A percentile compares a stretch with the other conserved stretches of the same genome.
These are phyloP conservation scores for Ellobius talpinus DNA, from an alignment of 2,113 vertebrate species.

Conservation along the genomic window DNA sequence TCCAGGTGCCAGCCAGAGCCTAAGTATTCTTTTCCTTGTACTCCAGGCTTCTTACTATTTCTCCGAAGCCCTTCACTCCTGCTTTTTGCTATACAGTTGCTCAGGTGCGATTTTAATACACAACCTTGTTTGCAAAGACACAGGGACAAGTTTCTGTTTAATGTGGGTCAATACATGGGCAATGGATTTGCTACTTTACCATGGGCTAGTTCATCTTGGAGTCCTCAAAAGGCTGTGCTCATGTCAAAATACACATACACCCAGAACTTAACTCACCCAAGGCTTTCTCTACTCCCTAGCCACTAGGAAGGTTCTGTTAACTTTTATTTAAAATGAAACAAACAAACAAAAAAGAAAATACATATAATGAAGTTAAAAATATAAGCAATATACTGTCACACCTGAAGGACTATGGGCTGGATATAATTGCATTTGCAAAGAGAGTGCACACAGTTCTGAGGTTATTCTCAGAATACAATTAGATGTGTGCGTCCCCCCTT, in stretches of 20 bases:
- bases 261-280: not conserved
- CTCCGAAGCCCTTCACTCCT: not conserved
- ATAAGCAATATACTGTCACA: not conserved
- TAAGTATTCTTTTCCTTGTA: not conserved
- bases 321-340: not conserved
- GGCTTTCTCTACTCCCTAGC: not conserved
- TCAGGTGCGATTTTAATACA: slow-evolving; percentile 50
- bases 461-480: slow-evolving; percentile 18
- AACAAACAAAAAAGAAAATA: not conserved
- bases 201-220: not conserved
- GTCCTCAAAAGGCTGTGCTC: not conserved
- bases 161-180: not conserved
- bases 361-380: slow-evolving; percentile 34
- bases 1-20: not conserved
- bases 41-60: not conserved
- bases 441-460: not conserved
- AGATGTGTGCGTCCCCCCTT: slow-evolving; percentile 43
- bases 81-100: not conserved
- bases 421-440: slow-evolving; percentile 33
- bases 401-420: not conserved
- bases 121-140: slow-evolving; percentile 1
- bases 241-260: not conserved
- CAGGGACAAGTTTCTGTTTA: slow-evolving; percentile 23
- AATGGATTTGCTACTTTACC: not conserved
- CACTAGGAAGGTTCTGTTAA: not conserved